Percentiles rank a stretch among this genome's conserved stretches.
Evolutionary conservation across 2,888 invertebrate genomes (phyloP).

Genomic region (Epicampocera succincta): DNA sequence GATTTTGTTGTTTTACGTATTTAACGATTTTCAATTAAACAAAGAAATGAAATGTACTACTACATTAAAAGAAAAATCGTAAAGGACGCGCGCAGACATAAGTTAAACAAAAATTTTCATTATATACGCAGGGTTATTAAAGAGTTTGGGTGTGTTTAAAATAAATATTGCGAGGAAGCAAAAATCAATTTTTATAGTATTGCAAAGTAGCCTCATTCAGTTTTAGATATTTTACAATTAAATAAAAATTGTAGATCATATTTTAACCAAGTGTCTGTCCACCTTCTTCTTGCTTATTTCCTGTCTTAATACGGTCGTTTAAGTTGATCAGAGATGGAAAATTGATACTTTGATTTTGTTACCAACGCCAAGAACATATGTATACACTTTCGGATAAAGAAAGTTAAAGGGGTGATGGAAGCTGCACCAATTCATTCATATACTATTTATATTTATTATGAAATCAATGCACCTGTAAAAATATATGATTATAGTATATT

Average conservation of each 20-base stretch:
- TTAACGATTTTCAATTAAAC: slow-evolving; percentile 73
- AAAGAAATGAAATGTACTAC: slow-evolving; percentile 66
- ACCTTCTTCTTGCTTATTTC: slow-evolving; percentile 39
- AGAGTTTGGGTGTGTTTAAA: slow-evolving; percentile 52
- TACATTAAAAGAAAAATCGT: slow-evolving; percentile 41
- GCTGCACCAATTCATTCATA: too few relatives aligned
- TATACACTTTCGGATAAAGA: too few relatives aligned
- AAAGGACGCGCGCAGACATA: slow-evolving; percentile 66
- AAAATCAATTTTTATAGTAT: too few relatives aligned
- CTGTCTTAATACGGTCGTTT: slow-evolving; percentile 30
- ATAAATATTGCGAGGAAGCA: neutral
- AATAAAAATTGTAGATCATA: neutral
- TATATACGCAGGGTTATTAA: slow-evolving; percentile 27
- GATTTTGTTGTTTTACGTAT: slow-evolving; percentile 64
- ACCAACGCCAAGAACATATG: too few relatives aligned
- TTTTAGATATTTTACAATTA: too few relatives aligned
- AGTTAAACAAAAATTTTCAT: slow-evolving; percentile 43
- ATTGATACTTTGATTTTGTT: too few relatives aligned
- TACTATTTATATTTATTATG: too few relatives aligned
- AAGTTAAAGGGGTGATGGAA: too few relatives aligned
- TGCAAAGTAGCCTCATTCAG: too few relatives aligned
- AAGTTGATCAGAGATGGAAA: slow-evolving; percentile 8
- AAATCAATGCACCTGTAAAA: too few relatives aligned
- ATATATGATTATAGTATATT: too few relatives aligned
- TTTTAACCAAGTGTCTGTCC: slow-evolving; percentile 26